Conservation (phyloP, 1,140 invertebrate species). For the Diorhabda carinulata region DNA sequence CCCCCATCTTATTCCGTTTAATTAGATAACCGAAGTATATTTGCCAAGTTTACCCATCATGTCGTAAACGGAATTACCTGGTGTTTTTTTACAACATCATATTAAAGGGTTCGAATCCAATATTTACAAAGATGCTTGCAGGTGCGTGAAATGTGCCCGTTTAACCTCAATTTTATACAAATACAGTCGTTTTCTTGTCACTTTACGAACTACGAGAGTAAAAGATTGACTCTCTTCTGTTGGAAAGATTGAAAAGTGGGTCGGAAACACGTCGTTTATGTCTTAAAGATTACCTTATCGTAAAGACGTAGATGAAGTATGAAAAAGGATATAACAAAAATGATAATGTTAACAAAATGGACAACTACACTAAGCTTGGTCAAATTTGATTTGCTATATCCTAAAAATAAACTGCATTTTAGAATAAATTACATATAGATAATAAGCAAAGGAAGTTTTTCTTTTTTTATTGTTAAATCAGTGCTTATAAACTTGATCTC, state of each 20-base stretch:
- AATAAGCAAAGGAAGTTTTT: no score
- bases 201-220: constrained; percentile 5
- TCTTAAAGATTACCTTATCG: constrained; percentile 1
- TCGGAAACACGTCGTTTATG: constrained; percentile 15
- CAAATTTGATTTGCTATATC: no score
- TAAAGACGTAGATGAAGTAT: neutral
- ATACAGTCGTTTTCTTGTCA: constrained; percentile 17
- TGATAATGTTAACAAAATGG: neutral
- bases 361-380: no score
- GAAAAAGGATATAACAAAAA: neutral
- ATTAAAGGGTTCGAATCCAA: constrained; percentile 1
- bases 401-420: no score
- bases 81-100: constrained; percentile 7
- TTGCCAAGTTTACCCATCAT: constrained; percentile 10
- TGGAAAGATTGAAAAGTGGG: constrained; percentile 9
- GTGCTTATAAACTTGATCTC: no score
- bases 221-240: constrained; percentile 2
- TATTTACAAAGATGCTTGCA: constrained; percentile 6
- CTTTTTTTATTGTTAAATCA: no score
- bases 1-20: neutral
- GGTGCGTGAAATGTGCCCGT: constrained; percentile 12
- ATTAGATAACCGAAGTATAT: neutral
- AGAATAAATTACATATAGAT: no score
- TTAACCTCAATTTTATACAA: constrained; percentile 17
- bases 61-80: neutral